Conservation (phyloP, 30 jellyfish, hydroid and myxozoan species). For the Hydractinia symbiolongicarpus region DNA sequence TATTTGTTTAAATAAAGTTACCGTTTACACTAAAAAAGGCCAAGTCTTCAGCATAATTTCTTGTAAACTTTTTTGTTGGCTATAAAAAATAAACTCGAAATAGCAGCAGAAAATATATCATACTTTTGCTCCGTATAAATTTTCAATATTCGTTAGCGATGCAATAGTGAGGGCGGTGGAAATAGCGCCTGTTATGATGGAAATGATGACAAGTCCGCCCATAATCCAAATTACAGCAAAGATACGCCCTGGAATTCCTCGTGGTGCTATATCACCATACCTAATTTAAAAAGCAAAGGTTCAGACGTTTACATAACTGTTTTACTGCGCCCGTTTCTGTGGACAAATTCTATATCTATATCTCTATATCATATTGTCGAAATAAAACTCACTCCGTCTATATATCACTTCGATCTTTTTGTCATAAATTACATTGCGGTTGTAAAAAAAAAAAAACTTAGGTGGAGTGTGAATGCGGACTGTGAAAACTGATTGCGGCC, state of each 20-base stretch:
- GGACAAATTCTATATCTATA: too few species aligned
- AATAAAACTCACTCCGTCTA: too few species aligned
- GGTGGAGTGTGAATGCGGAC: too few species aligned
- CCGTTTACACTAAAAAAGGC: neutral
- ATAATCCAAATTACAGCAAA: slow-evolving; percentile 23
- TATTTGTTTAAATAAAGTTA: too few species aligned
- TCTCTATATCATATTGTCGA: too few species aligned
- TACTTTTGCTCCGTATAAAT: slow-evolving; percentile 6
- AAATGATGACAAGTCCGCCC: slow-evolving; percentile 14
- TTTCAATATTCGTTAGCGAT: neutral
- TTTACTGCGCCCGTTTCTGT: too few species aligned
- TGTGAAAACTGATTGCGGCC: too few species aligned
- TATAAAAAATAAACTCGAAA: neutral
- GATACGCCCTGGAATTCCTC: slow-evolving; percentile 21
- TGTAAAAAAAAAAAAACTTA: too few species aligned
- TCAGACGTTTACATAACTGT: neutral
- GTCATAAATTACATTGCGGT: too few species aligned
- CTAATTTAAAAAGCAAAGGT: neutral
- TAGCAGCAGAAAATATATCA: neutral
- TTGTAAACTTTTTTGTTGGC: neutral
- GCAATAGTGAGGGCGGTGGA: slow-evolving; percentile 21
- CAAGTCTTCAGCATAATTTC: neutral
- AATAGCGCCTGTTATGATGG: slow-evolving; percentile 20
- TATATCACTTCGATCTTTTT: too few species aligned
- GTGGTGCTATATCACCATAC: slow-evolving; percentile 39